phyloP scores from a whole-genome alignment of 2,888 invertebrate genomes.

The Conus canariensis region DNA sequence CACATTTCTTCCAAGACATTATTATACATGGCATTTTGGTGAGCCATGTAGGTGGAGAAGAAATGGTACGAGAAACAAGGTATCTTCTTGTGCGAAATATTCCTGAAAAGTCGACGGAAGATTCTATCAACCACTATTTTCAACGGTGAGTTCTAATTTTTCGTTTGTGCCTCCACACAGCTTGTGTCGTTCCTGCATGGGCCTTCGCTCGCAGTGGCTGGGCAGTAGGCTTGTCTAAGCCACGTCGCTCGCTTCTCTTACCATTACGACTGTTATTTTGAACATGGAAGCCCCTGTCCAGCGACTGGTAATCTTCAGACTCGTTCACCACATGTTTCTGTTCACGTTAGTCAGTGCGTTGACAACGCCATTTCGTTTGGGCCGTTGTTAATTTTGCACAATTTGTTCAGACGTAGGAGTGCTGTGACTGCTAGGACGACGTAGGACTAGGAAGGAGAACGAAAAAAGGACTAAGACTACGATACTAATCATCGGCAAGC shows the following conservation, averaged over 20 bases:
- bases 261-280: not conserved
- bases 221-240: not conserved
- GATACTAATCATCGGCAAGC: too few species aligned
- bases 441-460: too few species aligned
- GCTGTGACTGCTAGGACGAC: too few species aligned
- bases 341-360: too few species aligned
- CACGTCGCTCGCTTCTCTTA: not conserved
- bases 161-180: too few species aligned
- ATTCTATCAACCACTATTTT: conserved; percentile 97
- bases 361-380: too few species aligned
- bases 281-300: not conserved
- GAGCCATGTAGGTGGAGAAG: conserved; percentile 62
- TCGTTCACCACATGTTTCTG: too few species aligned
- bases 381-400: too few species aligned
- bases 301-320: too few species aligned
- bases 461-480: too few species aligned
- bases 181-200: too few species aligned
- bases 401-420: too few species aligned
- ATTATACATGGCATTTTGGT: conserved; percentile 52
- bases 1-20: conserved; percentile 42
- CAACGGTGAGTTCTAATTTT: conserved; percentile 88
- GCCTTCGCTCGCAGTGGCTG: not conserved
- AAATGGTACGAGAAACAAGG: conserved; percentile 99
- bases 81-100: conserved; percentile 99
- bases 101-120: conserved; percentile 99